Conservation (phyloP, 2,113 vertebrate species). For the Pteronura brasiliensis region DNA sequence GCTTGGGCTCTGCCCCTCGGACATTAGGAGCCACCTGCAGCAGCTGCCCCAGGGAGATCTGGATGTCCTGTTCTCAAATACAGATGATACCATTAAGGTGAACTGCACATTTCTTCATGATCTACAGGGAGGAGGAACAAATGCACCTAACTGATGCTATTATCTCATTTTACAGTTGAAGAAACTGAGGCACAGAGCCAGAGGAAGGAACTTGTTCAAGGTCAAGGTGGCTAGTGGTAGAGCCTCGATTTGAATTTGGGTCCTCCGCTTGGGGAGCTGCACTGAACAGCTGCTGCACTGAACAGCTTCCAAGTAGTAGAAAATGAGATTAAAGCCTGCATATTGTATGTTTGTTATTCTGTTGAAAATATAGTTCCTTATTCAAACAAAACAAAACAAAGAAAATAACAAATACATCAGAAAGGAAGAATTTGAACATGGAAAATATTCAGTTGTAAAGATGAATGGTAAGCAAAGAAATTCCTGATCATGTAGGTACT, state of each 20-base stretch:
- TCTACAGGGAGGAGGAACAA: constrained; percentile 85
- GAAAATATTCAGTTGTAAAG: not conserved
- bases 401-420: not conserved
- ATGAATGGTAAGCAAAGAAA: not conserved
- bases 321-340: not conserved
- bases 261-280: not conserved
- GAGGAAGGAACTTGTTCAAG: not conserved
- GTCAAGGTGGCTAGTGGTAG: not conserved
- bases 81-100: constrained; percentile 87
- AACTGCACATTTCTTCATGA: constrained; percentile 86
- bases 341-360: not conserved
- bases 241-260: not conserved
- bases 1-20: constrained; percentile 85
- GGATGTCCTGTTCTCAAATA: constrained; percentile 91
- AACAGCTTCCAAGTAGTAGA: not conserved
- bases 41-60: constrained; percentile 89
- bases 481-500: not conserved
- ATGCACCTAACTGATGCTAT: constrained; percentile 85
- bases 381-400: not conserved
- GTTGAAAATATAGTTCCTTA: not conserved
- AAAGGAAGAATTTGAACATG: not conserved
- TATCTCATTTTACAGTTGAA: not conserved
- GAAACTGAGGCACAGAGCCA: not conserved
- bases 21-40: constrained; percentile 87
- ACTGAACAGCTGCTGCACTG: not conserved